phyloP scores from a whole-genome alignment of 92 coral and sea anemone species.

The Phenganax marumi region DNA sequence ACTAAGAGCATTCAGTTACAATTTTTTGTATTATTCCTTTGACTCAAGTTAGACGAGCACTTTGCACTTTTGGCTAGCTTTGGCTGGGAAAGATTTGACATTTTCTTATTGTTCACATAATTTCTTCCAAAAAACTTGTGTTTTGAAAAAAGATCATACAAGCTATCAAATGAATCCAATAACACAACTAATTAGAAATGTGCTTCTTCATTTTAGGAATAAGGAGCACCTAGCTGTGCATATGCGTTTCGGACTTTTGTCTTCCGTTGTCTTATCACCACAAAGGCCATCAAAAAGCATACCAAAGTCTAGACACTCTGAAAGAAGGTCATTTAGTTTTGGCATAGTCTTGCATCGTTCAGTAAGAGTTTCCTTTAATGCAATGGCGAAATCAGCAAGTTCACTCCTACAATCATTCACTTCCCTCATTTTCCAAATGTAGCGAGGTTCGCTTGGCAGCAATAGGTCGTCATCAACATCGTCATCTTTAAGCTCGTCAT shows the following conservation, averaged over 20 bases:
- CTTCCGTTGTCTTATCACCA: not conserved
- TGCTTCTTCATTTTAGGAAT: not conserved
- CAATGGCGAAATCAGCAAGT: not conserved
- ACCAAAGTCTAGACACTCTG: not conserved
- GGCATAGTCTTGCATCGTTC: conserved; percentile 7
- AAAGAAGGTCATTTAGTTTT: not conserved
- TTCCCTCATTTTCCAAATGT: conserved; percentile 4
- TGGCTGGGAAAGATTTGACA: no score
- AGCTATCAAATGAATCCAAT: no score
- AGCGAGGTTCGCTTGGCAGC: not conserved
- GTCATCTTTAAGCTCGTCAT: not conserved
- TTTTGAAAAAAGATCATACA: no score
- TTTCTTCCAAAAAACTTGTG: no score
- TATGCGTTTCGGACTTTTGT: not conserved
- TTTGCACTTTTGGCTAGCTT: no score
- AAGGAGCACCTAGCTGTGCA: not conserved
- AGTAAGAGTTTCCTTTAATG: not conserved
- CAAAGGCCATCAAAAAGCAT: not conserved
- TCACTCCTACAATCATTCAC: not conserved
- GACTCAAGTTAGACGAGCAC: no score
- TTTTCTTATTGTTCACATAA: no score
- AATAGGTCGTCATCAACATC: not conserved
- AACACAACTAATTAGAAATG: no score
- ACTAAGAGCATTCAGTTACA: no score
- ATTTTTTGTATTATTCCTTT: no score